Evolutionary conservation across 2,113 vertebrate species (phyloP).

Genomic region (Trematomus loennbergii): DNA sequence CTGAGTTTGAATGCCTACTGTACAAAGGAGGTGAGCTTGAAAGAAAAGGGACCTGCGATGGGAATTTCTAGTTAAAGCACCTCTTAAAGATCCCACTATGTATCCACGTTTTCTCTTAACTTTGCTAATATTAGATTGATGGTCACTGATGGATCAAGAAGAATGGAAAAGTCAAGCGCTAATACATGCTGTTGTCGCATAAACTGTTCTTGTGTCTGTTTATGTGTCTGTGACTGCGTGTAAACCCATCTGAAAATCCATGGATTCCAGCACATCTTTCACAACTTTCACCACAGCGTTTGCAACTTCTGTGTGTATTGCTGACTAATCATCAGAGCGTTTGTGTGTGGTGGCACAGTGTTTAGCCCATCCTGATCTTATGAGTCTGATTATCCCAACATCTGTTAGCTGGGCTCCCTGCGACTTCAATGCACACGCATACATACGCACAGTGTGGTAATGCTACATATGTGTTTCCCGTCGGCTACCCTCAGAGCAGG

Average conservation of each 20-base stretch:
- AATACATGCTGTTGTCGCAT: too few relatives aligned
- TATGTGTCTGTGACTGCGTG: conserved; percentile 2
- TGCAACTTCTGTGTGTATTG: conserved; percentile 49
- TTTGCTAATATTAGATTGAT: too few relatives aligned
- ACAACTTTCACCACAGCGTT: conserved; percentile 37
- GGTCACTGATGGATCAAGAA: too few relatives aligned
- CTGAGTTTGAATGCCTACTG: too few relatives aligned
- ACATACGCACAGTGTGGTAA: conserved; percentile 18
- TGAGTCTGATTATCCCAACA: conserved; percentile 79
- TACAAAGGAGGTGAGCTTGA: too few relatives aligned
- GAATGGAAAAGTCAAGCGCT: too few relatives aligned
- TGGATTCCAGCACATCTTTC: conserved; percentile 39
- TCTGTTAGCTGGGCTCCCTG: conserved; percentile 69
- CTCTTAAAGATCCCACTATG: too few relatives aligned
- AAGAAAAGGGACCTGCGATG: too few relatives aligned
- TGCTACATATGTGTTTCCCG: conserved; percentile 49
- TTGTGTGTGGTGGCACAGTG: conserved; percentile 47
- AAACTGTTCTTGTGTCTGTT: background rate
- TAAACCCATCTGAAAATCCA: conserved; percentile 43
- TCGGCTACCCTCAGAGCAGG: conserved; percentile 36
- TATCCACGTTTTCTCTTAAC: too few relatives aligned
- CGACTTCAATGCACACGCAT: conserved; percentile 33
- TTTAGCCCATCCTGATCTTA: conserved; percentile 68
- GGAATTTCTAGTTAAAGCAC: too few relatives aligned
- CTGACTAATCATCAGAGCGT: conserved; percentile 62